A percentile compares a stretch with the other conserved stretches of the same genome.
Conservation (phyloP, 1,140 invertebrate species). For the Drosophila lowei region DNA sequence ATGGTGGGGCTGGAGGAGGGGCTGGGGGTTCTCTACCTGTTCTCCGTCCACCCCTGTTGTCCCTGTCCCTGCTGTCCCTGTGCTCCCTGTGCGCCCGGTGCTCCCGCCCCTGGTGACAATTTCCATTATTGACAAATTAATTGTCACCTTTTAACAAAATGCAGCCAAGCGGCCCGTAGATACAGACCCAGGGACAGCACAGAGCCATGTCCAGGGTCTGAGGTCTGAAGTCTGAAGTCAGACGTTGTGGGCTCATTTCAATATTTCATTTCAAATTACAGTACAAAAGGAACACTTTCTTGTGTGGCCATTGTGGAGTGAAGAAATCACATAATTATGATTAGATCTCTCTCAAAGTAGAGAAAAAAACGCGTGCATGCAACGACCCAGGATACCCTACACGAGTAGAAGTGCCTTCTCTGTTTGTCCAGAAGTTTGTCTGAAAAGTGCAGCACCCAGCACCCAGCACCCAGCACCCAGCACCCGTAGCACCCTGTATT, state of each 20-base stretch:
- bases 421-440: background rate
- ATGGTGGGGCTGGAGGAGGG: constrained; percentile 33
- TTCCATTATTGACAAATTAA: constrained; percentile 80
- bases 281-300: constrained; percentile 42
- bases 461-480: too few species aligned
- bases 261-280: constrained; percentile 76
- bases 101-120: constrained; percentile 50
- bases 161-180: constrained; percentile 41
- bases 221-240: too few species aligned
- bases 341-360: constrained; percentile 49
- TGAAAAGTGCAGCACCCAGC: background rate
- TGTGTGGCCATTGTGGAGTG: background rate
- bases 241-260: constrained; percentile 51
- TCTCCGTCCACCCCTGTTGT: background rate
- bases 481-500: too few species aligned
- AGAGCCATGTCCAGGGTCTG: too few species aligned
- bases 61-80: background rate
- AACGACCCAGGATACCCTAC: constrained; percentile 3
- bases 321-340: constrained; percentile 76
- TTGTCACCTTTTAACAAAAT: constrained; percentile 81
- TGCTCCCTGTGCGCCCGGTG: background rate
- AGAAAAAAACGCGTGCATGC: background rate
- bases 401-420: too few species aligned
- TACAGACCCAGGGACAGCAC: too few species aligned
- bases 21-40: constrained; percentile 20